Evolutionary conservation across 2,888 invertebrate genomes (phyloP).

Genomic region (Keiferia lycopersicella): DNA sequence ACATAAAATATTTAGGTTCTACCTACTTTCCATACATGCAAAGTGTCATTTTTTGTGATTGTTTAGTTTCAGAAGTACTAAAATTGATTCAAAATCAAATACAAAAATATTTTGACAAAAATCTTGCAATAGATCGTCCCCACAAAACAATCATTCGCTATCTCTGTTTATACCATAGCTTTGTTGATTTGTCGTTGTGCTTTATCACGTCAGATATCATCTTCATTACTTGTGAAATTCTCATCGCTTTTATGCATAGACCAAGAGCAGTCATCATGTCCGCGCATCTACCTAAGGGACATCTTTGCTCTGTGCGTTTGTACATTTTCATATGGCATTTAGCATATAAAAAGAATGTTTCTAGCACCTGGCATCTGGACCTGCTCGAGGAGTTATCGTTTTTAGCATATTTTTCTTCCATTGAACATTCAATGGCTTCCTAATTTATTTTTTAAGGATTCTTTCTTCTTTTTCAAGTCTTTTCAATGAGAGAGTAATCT

Average conservation of each 20-base stretch:
- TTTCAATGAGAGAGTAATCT: neutral
- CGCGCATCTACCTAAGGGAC: too few species aligned
- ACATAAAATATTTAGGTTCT: too few species aligned
- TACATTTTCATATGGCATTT: neutral
- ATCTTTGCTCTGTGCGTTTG: too few species aligned
- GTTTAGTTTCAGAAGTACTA: too few species aligned
- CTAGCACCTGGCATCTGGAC: neutral
- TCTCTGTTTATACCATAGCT: conserved; percentile 2
- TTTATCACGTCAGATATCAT: neutral
- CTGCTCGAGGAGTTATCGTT: neutral
- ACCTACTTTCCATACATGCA: too few species aligned
- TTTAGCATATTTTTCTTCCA: neutral
- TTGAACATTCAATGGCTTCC: neutral
- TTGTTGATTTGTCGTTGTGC: neutral
- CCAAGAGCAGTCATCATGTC: too few species aligned
- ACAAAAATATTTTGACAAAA: neutral
- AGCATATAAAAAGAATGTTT: neutral
- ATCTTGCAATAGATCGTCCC: conserved; percentile 3
- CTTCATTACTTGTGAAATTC: neutral
- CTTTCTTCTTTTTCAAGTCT: too few species aligned
- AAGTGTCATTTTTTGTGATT: too few species aligned
- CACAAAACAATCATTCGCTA: neutral
- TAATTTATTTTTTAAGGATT: too few species aligned
- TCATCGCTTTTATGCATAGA: neutral
- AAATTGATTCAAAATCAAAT: too few species aligned